Base-by-base conservation (phyloP, 1,140 invertebrate species). In the Musca vetustissima region DNA sequence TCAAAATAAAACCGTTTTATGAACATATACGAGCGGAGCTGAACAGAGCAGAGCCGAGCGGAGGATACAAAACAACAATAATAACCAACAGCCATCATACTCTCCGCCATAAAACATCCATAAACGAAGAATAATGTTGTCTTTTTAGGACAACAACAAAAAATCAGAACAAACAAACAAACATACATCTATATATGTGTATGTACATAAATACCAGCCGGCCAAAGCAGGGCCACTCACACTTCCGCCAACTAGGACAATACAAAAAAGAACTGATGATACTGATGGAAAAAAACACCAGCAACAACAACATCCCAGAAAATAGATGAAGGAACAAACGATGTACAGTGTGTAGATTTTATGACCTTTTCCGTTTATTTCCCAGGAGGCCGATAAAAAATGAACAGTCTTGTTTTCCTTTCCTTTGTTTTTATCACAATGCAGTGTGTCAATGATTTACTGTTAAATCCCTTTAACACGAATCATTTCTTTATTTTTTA, bases 341-440 rank as follows among this genome's bases (percentile, higher is more conserved):
- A 9, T 59, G 21, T 59, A 17, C 25, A 32, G 55, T 32, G 55
- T 59, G 55, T 32, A 59, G 24, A 32, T 59, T 59, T 59, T 59
- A 59, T 59, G 55, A 59, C 55, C 55, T 59, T 59, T 59, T 59
- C 55, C 55, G 25, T 32, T 59, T 59, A 32, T 32, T 59, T 59
- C 25, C 55, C 55, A 9, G 4, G 55, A 32, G 25, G 25, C 55
- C 55, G 25, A 59, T 59, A 59, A 59, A 59, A 59, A 32, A 59
- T 59, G 55, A 59, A 59, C 24, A 59, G n/a, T 59, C 9, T 55
- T 24, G 8, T 55, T 32, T 59, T 59, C 17, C 17, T 32, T 32
- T 59, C 15, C 15, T 59, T 32, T 59, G 28, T 59, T 59, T 59
- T 59, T 32, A 59, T 59, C 52, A 17, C 28, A 59, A 13, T 59